Evolutionary conservation across 2,888 invertebrate genomes (phyloP).

Genomic region (Macaria liturata): DNA sequence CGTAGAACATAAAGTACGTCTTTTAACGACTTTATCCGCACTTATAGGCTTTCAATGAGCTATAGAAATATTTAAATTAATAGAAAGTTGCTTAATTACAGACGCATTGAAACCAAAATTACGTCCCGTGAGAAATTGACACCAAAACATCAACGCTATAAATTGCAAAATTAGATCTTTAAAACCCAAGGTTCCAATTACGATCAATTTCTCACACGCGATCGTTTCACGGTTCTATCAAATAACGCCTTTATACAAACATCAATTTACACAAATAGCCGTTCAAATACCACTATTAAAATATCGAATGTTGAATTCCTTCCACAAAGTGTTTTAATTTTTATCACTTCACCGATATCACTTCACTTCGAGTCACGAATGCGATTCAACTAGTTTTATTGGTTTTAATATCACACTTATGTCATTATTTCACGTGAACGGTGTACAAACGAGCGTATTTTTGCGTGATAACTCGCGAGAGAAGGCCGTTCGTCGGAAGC

Average conservation of each 20-base stretch:
- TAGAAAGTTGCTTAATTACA: background rate
- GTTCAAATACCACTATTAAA: slow-evolving; percentile 27
- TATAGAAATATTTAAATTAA: background rate
- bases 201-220: slow-evolving; percentile 41
- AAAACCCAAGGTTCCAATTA: slow-evolving; percentile 51
- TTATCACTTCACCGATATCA: slow-evolving; percentile 42
- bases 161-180: slow-evolving; percentile 49
- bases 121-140: too few species aligned
- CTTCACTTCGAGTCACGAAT: slow-evolving; percentile 41
- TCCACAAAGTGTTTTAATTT: slow-evolving; percentile 22
- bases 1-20: slow-evolving; percentile 16
- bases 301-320: slow-evolving; percentile 28
- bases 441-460: slow-evolving; percentile 34
- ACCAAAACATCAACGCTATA: slow-evolving; percentile 44
- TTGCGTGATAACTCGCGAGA: slow-evolving; percentile 50
- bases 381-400: slow-evolving; percentile 24
- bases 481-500: slow-evolving; percentile 70
- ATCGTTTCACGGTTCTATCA: slow-evolving; percentile 39
- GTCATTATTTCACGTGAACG: slow-evolving; percentile 34
- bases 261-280: slow-evolving; percentile 21
- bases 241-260: slow-evolving; percentile 28
- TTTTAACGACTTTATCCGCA: slow-evolving; percentile 3
- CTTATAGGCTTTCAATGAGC: slow-evolving; percentile 5
- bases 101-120: too few species aligned
- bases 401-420: slow-evolving; percentile 40